These are phyloP conservation scores for Chionoecetes opilio DNA, from an alignment of 1,140 invertebrate genomes.

Conservation along the genomic window DNA sequence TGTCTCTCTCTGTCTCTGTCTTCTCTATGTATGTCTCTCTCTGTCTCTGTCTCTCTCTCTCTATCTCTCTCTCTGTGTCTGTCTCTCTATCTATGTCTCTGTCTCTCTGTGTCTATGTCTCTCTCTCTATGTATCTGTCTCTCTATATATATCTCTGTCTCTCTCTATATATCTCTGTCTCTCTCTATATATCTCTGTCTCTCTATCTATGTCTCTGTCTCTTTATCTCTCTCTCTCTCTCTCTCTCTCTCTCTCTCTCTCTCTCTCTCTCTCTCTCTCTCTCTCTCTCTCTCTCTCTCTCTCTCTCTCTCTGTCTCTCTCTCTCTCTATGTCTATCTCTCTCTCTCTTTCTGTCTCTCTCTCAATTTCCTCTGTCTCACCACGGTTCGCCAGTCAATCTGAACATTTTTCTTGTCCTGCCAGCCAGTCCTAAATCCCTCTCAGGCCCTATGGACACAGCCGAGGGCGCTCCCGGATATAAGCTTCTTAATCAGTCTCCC, in stretches of 20 bases:
- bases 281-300: slow-evolving; percentile 10
- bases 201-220: too few relatives aligned
- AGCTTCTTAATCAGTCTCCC: not conserved
- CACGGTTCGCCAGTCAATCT: not conserved
- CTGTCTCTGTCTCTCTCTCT: too few relatives aligned
- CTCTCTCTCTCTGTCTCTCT: not conserved
- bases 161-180: too few relatives aligned
- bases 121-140: too few relatives aligned
- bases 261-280: not conserved
- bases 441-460: not conserved
- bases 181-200: too few relatives aligned
- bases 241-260: not conserved
- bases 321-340: not conserved
- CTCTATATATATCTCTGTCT: too few relatives aligned
- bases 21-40: too few relatives aligned
- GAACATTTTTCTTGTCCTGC: not conserved
- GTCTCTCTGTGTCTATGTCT: too few relatives aligned
- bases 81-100: too few relatives aligned
- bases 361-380: not conserved
- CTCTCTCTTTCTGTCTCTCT: too few relatives aligned
- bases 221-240: not conserved
- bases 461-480: not conserved
- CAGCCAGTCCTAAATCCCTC: not conserved
- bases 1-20: too few relatives aligned
- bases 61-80: too few relatives aligned